Percentiles rank a stretch among this genome's conserved stretches.
These are phyloP conservation scores for Etia nguti DNA, from an alignment of 2,113 vertebrate species.

Conservation along the genomic window DNA sequence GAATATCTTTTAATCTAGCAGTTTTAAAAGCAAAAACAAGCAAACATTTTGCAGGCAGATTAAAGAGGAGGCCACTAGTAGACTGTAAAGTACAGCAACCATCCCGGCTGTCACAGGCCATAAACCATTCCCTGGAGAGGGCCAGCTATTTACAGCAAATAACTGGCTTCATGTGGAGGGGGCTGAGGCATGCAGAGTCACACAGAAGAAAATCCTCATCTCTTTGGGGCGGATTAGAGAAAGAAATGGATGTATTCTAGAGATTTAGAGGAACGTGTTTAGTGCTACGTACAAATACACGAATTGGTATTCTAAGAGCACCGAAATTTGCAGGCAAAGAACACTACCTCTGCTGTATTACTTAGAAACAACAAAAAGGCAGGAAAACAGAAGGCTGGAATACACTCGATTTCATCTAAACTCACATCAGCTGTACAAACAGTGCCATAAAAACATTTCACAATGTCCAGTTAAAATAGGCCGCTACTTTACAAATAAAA, in stretches of 20 bases:
- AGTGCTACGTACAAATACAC: conserved; percentile 5
- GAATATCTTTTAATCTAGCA: not conserved
- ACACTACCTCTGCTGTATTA: not conserved
- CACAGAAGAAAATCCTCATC: conserved; percentile 36
- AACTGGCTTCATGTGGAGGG: conserved; percentile 26
- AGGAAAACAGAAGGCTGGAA: not conserved
- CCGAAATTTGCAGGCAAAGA: not conserved
- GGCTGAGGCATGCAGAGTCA: conserved; percentile 52
- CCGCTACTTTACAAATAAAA: not conserved
- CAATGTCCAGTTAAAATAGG: not conserved
- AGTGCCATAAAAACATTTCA: not conserved
- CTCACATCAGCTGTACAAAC: not conserved
- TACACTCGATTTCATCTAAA: not conserved
- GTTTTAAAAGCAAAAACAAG: not conserved
- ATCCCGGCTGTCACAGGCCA: conserved; percentile 7
- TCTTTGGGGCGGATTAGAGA: conserved; percentile 42
- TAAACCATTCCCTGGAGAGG: conserved; percentile 22
- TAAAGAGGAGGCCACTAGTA: not conserved
- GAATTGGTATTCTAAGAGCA: not conserved
- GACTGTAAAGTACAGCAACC: conserved; percentile 20
- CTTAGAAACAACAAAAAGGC: not conserved
- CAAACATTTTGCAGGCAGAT: not conserved
- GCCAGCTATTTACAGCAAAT: conserved; percentile 47
- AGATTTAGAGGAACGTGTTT: conserved; percentile 30
- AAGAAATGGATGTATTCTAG: conserved; percentile 27